Base-by-base conservation (phyloP, 2,797 vertebrate species). In the Pyrocephalus nanus region DNA sequence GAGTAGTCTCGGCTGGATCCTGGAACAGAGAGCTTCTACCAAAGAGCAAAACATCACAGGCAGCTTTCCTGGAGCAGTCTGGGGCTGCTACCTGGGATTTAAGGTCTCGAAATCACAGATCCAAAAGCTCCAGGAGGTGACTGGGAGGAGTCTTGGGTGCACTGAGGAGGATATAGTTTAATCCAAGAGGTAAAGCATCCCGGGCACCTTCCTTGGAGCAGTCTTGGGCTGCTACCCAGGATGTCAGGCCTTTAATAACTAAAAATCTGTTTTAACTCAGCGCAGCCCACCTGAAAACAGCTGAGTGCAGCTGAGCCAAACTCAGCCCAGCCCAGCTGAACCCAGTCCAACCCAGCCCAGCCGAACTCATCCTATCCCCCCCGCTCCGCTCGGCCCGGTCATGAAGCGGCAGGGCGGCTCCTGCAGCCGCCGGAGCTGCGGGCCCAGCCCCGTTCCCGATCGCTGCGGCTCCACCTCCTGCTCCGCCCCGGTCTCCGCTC, bases 251-350 rank as follows among this genome's bases (percentile, higher is more conserved):
- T 40, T 54, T 48, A 54, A 32, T 32, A 54, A 79, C 15, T 27
- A 53, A 61, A 76, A 76, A 40, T 47, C n/a, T 61, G 16, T 54
- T 40, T 0, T 1, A 61, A 69, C 16, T n/a, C 27, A 54, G 40
- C 22, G 17, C 17, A 11, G 50, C 27, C 27, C 27, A 53, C 16
- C 50, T 18, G 27, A 18, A 53, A 53, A 53, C 27, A 45, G 26
- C 22, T 6, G 26, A 30, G 40, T 3, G 12, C 16, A 70, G 42
- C 27, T 0, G 2, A 71, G 51, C n/a, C 0, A 1, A 61, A 61
- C 15, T 9, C 22, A 38, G 40, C 15, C 51, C 29, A 53, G 51
- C 26, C 48, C 48, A 50, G 25, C 48, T 13, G 30, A 32, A 32
- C 51, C 11, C 51, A 19, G 16, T 11, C 19, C 32, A 17, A 8